A percentile compares a stretch with the other conserved stretches of the same genome.
Conservation (phyloP, 2,888 invertebrate genomes). For the Candidula unifasciata region DNA sequence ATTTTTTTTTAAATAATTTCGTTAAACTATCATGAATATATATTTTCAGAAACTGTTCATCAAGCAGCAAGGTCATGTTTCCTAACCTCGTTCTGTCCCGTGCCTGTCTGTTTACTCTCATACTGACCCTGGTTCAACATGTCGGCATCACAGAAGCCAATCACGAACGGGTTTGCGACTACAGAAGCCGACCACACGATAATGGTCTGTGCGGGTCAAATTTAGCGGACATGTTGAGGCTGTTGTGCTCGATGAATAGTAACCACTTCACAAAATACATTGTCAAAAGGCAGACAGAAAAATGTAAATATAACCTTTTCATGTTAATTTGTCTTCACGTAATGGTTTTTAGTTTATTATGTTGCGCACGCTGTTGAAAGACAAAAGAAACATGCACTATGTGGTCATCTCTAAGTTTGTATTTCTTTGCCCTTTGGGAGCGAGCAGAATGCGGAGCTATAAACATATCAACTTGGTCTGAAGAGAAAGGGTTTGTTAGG, state of each 20-base stretch:
- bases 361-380: too few species aligned
- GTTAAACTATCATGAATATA: not conserved
- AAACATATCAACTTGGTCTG: too few species aligned
- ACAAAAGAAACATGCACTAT: too few species aligned
- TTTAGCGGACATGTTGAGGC: not conserved
- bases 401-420: too few species aligned
- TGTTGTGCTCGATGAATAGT: not conserved
- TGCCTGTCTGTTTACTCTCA: not conserved
- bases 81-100: not conserved
- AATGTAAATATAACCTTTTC: conserved; percentile 26
- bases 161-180: conserved; percentile 8
- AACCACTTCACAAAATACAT: not conserved
- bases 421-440: too few species aligned
- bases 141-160: not conserved
- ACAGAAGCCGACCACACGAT: conserved; percentile 1
- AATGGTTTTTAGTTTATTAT: too few species aligned
- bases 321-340: too few species aligned
- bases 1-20: not conserved
- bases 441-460: too few species aligned
- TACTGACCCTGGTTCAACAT: conserved; percentile 1
- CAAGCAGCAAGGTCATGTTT: not conserved
- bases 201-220: not conserved
- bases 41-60: conserved; percentile 10
- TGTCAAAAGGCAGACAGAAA: conserved; percentile 12
- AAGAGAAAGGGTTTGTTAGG: too few species aligned